Evolutionary conservation across 2,888 invertebrate species (phyloP), one percentile per base, ranked within the genome.

Genomic region (Cryptus armator): DNA sequence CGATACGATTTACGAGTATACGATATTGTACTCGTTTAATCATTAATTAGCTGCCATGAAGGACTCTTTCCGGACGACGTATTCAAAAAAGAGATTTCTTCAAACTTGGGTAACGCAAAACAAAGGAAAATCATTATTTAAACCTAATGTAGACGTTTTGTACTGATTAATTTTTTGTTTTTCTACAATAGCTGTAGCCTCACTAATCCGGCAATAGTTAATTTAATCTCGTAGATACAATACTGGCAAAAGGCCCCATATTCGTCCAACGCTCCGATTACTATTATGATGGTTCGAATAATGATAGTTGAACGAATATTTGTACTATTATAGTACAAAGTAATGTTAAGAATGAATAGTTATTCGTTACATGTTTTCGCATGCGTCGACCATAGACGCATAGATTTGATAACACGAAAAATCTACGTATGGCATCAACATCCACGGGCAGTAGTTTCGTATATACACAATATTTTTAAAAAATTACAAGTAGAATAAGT

Each of bases 231-330:
- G 46, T 74, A 67, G 12, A 48, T 75, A 72, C 82, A 87, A 86
- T 86, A 86, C 87, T 87, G 87, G 86, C 87, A 84, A 84, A 84
- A 84, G 71, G 83, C 71, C 83, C 85, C 87, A 68, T 53, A 46
- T 76, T 68, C n/a, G 43, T 67, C 51, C 56, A 44, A 32, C 24
- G 32, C 16, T 81, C n/a, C 59, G 59, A 74, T 32, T 48, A 48
- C 10, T 14, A 43, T 19, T 19, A 19, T 32, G 19, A 19, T 56
- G 10, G 12, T 43, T 6, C 59, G 46, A 62, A 46, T 62, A 3
- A 44, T 9, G 46, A 48, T 56, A 62, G 32, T 62, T 32, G 7
- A 46, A 64, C 62, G 32, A 64, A 62, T 62, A n/a, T n/a, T n/a
- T n/a, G n/a, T n/a, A 10, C 10, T 14, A 16, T 46, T 4, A 14